A percentile compares a stretch with the other conserved stretches of the same genome.
Conservation (phyloP, 2,888 invertebrate species). For the Nemurella pictetii region DNA sequence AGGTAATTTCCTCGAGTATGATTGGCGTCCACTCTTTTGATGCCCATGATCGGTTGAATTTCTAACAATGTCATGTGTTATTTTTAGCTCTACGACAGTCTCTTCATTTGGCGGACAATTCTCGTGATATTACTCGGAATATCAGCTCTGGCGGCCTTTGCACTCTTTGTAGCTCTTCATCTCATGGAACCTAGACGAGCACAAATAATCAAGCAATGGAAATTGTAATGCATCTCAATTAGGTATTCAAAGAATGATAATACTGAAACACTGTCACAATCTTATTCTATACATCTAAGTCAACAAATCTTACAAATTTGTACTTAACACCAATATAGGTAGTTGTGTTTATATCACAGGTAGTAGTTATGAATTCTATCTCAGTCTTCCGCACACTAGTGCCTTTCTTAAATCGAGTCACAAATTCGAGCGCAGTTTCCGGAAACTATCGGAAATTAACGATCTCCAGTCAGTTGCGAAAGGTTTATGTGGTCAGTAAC, state of each 20-base stretch:
- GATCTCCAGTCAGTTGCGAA: slow-evolving; percentile 4
- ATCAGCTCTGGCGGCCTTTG: slow-evolving; percentile 54
- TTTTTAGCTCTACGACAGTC: slow-evolving; percentile 59
- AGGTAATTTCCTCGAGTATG: slow-evolving; percentile 51
- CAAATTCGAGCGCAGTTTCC: not conserved
- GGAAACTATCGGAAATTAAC: not conserved
- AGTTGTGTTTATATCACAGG: not conserved
- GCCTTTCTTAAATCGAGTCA: not conserved
- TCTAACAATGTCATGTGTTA: not conserved
- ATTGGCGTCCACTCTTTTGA: not conserved
- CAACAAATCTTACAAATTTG: not conserved
- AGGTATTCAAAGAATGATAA: not conserved
- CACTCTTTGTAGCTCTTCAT: slow-evolving; percentile 55
- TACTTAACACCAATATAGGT: not conserved
- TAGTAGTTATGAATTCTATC: slow-evolving; percentile 20
- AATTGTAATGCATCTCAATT: slow-evolving; percentile 32
- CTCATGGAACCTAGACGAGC: slow-evolving; percentile 56
- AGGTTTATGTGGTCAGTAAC: slow-evolving; percentile 50
- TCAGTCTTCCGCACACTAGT: slow-evolving; percentile 9
- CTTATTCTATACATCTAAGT: not conserved
- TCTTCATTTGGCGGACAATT: slow-evolving; percentile 57
- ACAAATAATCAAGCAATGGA: slow-evolving; percentile 53
- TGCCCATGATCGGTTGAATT: not conserved
- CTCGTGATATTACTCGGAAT: slow-evolving; percentile 54
- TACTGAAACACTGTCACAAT: not conserved